Evolutionary conservation across 1,140 invertebrate species (phyloP), one percentile per base, ranked within the genome.

Genomic region (Delia radicum): DNA sequence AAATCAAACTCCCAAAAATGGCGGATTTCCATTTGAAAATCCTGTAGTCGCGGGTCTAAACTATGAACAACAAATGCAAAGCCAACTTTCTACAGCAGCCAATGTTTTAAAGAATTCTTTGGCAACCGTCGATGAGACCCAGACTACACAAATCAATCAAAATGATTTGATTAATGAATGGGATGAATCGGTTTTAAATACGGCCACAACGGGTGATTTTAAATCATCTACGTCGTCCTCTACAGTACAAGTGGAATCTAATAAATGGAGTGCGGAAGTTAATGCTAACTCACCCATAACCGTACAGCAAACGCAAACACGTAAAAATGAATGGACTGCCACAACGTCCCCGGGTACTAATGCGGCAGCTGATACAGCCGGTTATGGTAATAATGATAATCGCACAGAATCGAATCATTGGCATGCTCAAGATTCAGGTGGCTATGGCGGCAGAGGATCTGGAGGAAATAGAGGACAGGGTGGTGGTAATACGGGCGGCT

Each of bases 241-340:
- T 21, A 7, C 48, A 3, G 21, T 21, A 75, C 71, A 5, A 75
- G 48, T 28, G 79, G 82, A 27, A 55, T 42, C 69, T 29, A 85
- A 79, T 46, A 85, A 85, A 72, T 85, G 84, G 84, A 85, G 82
- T 77, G 81, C 79, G 3, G 84, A 85, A 37, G 81, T 85, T 79
- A 84, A 84, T 75, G 79, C 82, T 15, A 48, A 74, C 78, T 79
- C 69, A 80, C 77, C 77, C 78, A 79, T 62, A 12, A 78, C 78
- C 71, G 74, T 75, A 62, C 71, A 75, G 31, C 75, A 72, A 73
- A 37, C 69, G 61, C 28, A 76, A 42, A 21, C 74, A n/a, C 77
- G 74, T 46, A 84, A 84, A 62, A 82, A 83, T 63, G 83, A 85
- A 28, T 85, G 83, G 83, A 76, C 80, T 8, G 76, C 81, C 8